Evolutionary conservation across 2,797 vertebrate species (phyloP), one percentile per base, ranked within the genome.

Genomic region (Microctenopoma steveboyesi): DNA sequence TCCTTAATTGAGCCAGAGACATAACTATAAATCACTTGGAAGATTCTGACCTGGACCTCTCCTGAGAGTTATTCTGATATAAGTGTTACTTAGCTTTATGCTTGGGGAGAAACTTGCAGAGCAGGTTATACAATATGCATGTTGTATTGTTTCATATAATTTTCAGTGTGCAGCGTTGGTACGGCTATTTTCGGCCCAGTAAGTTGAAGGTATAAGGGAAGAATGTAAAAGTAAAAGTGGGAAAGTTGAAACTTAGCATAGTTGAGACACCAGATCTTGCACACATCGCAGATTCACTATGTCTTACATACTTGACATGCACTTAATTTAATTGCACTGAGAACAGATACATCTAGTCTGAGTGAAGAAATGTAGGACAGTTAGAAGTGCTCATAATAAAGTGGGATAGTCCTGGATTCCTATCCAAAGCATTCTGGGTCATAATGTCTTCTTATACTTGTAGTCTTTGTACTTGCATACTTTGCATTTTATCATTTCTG

Each of bases 331-430:
- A 50, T 52, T 54, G 28, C 12, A 2, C 39, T 0, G 18, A 59
- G 33, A 67, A 63, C 7, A 40, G 54, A 71, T 18, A 69, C 2
- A 25, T 79, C 49, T 72, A 58, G 25, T 66, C 47, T 42, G 3
- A 62, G 35, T 45, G 68, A 81, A 37, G 25, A 81, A 73, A 87
- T 76, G 57, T 82, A 79, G 78, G 69, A 62, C 79, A 76, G 60
- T 37, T 35, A 30, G 12, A 54, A 67, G 67, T 61, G 74, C 69
- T 22, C 51, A 46, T 69, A 39, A 59, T 39, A 62, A 54, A 49
- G 59, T 45, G 45, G 11, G 58, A 37, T 61, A 55, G 48, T 42
- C 51, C 50, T 64, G 53, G 62, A 74, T 37, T 50, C 37, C 50
- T 59, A 66, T 69, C 42, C 39, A 62, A 84, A 72, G 48, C 47